Percentiles rank a stretch among this genome's conserved stretches.
Conservation (phyloP, 2,113 vertebrate genomes). For the Sceloporus tristichus region DNA sequence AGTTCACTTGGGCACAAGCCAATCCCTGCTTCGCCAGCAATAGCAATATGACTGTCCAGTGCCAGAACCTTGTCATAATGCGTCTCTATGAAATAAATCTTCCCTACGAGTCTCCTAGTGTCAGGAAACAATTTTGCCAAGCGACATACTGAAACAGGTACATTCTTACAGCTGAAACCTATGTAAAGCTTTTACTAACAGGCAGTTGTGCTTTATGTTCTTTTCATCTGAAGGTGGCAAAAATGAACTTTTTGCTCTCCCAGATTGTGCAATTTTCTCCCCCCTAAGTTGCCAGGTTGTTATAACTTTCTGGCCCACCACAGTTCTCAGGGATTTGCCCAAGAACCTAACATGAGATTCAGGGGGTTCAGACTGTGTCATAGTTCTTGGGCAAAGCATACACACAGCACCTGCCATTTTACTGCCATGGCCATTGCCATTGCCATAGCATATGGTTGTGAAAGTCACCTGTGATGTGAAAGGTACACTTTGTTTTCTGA, state of each 20-base stretch:
- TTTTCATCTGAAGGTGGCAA: not conserved
- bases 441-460: not conserved
- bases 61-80: not conserved
- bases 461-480: not conserved
- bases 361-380: not conserved
- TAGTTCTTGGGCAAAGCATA: not conserved
- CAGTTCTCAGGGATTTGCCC: constrained; percentile 5
- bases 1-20: not conserved
- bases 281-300: too few species aligned
- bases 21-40: not conserved
- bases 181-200: not conserved
- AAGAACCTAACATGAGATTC: not conserved
- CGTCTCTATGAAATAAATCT: not conserved
- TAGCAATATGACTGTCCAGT: not conserved
- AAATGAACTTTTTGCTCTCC: not conserved
- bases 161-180: not conserved
- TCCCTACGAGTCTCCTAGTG: not conserved
- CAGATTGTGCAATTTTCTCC: not conserved
- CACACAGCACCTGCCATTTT: not conserved
- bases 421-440: not conserved
- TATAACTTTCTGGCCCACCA: not conserved
- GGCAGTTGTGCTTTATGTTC: not conserved
- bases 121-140: not conserved
- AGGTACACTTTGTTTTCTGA: not conserved
- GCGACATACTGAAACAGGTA: not conserved